These are phyloP conservation scores for Bubo scandiacus DNA, from an alignment of 2,113 vertebrate genomes.

Conservation along the genomic window DNA sequence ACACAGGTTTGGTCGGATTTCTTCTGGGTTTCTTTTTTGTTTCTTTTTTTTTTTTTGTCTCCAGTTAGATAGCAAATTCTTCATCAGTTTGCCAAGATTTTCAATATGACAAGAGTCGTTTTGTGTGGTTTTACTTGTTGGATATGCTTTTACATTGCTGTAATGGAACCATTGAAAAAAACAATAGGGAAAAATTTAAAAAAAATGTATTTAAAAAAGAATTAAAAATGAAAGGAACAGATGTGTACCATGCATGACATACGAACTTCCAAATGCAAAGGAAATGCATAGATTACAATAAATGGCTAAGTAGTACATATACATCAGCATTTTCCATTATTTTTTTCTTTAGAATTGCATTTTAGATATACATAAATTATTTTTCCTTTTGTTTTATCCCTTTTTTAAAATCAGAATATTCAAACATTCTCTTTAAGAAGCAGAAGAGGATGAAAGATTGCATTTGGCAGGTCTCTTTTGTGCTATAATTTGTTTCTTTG, in stretches of 20 bases:
- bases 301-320: neutral
- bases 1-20: fast-evolving
- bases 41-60: neutral
- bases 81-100: conserved; percentile 26
- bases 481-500: conserved; percentile 56
- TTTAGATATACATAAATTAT: conserved; percentile 37
- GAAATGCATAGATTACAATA: neutral
- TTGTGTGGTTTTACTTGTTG: neutral
- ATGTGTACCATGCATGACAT: conserved; percentile 20
- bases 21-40: neutral
- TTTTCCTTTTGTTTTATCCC: conserved; percentile 12
- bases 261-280: conserved; percentile 28
- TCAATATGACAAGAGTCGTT: neutral
- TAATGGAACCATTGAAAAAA: conserved; percentile 30
- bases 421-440: conserved; percentile 42
- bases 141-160: conserved; percentile 32
- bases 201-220: conserved; percentile 43
- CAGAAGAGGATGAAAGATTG: conserved; percentile 40
- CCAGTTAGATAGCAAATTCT: neutral
- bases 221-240: conserved; percentile 54
- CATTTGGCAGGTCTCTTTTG: conserved; percentile 33
- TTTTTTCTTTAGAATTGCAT: neutral
- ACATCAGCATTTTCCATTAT: conserved; percentile 17
- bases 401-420: conserved; percentile 29
- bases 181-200: conserved; percentile 51